Percentiles rank a stretch among this genome's conserved stretches.
phyloP scores from a whole-genome alignment of 2,113 vertebrate genomes.

The Pachycephala philippinensis region DNA sequence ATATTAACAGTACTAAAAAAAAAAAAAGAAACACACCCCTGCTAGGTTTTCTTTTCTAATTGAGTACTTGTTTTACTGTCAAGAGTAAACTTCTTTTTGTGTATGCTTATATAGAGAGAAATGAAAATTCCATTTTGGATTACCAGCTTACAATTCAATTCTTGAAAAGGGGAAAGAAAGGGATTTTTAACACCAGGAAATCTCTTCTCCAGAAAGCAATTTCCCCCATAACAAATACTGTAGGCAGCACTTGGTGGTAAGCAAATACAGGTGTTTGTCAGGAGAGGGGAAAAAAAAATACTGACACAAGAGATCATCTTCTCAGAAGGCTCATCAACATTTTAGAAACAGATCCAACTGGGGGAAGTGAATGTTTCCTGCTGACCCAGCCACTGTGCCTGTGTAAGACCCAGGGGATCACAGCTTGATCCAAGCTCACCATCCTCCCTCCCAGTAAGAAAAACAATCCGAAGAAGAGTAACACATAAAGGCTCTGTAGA shows the following conservation, averaged over 20 bases:
- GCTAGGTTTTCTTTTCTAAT: not conserved
- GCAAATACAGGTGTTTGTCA: not conserved
- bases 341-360: not conserved
- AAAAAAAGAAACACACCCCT: not conserved
- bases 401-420: not conserved
- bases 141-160: slow-evolving; percentile 16
- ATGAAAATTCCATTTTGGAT: not conserved
- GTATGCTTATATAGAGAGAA: not conserved
- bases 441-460: not conserved
- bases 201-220: slow-evolving; percentile 34
- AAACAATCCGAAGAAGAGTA: not conserved
- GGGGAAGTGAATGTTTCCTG: not conserved
- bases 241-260: not conserved
- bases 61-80: not conserved
- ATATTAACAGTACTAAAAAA: not conserved
- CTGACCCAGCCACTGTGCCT: not conserved
- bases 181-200: slow-evolving; percentile 33
- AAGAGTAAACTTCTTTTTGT: slow-evolving; percentile 16
- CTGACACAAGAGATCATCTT: not conserved
- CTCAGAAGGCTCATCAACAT: slow-evolving; percentile 22
- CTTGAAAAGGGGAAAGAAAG: not conserved
- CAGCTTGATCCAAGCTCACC: not conserved
- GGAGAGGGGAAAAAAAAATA: not conserved
- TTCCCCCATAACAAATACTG: not conserved
- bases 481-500: not conserved